These are phyloP conservation scores for Thunnus maccoyii DNA, from an alignment of 2,113 vertebrate genomes.

Conservation along the genomic window DNA sequence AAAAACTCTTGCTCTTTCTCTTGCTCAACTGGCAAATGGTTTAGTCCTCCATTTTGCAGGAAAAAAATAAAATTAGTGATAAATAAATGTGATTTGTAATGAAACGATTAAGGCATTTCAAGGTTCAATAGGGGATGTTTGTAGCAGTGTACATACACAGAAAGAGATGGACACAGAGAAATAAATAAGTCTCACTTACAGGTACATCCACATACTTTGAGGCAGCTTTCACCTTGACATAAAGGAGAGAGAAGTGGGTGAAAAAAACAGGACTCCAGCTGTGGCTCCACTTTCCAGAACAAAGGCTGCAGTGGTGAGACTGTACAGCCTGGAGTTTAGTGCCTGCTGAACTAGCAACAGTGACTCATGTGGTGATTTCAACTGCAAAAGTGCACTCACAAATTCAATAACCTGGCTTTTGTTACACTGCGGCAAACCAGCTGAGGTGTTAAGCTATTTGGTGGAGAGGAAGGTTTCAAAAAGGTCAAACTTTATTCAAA, in stretches of 20 bases:
- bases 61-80: too few relatives aligned
- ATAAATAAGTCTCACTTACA: slow-evolving; percentile 88
- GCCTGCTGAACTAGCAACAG: slow-evolving; percentile 24
- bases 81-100: background rate
- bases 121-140: background rate
- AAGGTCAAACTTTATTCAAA: slow-evolving; percentile 19
- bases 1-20: too few relatives aligned
- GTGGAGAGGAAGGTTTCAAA: background rate
- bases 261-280: slow-evolving; percentile 43
- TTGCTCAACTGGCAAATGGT: too few relatives aligned
- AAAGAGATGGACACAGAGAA: background rate
- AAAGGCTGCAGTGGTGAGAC: slow-evolving; percentile 10
- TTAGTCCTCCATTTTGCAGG: too few relatives aligned
- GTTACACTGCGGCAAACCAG: slow-evolving; percentile 3
- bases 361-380: slow-evolving; percentile 27
- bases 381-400: slow-evolving; percentile 51
- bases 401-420: slow-evolving; percentile 41
- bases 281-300: slow-evolving; percentile 22
- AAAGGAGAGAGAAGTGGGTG: slow-evolving; percentile 75
- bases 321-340: background rate
- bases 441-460: slow-evolving; percentile 38
- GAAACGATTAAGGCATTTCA: background rate
- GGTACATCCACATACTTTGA: slow-evolving; percentile 99
- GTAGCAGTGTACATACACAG: background rate
- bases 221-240: slow-evolving; percentile 96